Evolutionary conservation across 2,113 vertebrate species (phyloP).

Genomic region (Cnemophilus loriae): DNA sequence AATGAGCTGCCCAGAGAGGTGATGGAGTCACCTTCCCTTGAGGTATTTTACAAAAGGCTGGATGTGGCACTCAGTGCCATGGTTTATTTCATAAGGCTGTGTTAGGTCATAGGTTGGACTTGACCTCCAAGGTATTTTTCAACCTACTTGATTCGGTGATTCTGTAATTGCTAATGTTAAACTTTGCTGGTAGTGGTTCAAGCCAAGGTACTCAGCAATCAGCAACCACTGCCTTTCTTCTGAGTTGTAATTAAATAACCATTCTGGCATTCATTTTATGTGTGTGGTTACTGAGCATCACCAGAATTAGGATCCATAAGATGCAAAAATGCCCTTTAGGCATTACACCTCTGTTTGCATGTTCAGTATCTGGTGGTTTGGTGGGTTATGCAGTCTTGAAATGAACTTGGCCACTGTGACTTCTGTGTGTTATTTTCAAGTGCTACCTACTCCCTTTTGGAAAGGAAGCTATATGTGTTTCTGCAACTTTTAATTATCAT

Average conservation of each 20-base stretch:
- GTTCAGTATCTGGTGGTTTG: background rate
- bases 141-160: background rate
- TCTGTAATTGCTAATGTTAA: background rate
- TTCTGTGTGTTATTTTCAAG: background rate
- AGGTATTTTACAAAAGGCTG: background rate
- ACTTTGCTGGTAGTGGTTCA: background rate
- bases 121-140: background rate
- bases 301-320: background rate
- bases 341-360: background rate
- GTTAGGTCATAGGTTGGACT: background rate
- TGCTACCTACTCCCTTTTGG: background rate
- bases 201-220: background rate
- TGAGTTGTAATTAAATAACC: background rate
- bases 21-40: fast-evolving
- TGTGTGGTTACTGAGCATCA: background rate
- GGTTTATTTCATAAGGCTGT: background rate
- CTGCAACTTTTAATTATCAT: background rate
- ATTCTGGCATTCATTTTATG: background rate
- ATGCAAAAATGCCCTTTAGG: background rate
- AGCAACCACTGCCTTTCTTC: background rate
- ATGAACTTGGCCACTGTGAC: background rate
- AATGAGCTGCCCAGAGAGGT: background rate
- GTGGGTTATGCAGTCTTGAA: background rate
- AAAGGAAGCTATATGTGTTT: background rate
- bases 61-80: background rate